Conservation (phyloP, 2,113 vertebrate genomes). For the Capreolus pygargus region DNA sequence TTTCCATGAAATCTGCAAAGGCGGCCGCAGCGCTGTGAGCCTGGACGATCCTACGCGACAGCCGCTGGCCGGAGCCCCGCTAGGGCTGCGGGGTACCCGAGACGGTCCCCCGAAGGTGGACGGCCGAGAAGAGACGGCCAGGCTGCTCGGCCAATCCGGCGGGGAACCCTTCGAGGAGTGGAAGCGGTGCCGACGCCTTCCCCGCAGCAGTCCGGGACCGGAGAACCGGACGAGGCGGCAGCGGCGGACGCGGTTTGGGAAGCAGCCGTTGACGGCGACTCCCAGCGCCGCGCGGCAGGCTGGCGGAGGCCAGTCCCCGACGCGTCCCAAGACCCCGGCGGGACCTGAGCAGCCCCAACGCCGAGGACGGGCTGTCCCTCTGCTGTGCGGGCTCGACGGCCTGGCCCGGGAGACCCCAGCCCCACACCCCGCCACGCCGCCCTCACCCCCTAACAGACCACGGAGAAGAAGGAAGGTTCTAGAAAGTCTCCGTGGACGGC, state of each 20-base stretch:
- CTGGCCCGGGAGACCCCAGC: background rate
- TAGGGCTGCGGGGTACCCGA: background rate
- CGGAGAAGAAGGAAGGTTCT: background rate
- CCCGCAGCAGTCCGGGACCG: conserved; percentile 4
- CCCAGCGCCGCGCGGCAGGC: background rate
- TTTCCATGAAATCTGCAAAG: background rate
- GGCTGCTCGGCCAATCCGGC: background rate
- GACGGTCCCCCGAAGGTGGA: background rate
- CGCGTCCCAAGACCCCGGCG: background rate
- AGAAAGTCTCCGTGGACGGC: conserved; percentile 2
- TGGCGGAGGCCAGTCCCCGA: background rate
- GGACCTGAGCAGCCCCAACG: background rate
- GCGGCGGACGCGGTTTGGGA: background rate
- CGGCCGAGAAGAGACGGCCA: background rate
- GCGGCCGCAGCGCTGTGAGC: background rate
- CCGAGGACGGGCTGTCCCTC: background rate
- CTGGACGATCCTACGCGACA: background rate
- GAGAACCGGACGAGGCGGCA: background rate
- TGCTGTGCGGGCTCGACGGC: conserved; percentile 2
- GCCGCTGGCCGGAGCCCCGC: background rate
- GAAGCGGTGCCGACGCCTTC: conserved; percentile 13
- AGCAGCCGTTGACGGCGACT: background rate
- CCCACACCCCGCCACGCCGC: background rate
- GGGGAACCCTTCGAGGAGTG: conserved; percentile 18
- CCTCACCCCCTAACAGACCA: background rate